Evolutionary conservation across 2,797 vertebrate species (phyloP), one percentile per base, ranked within the genome.

Genomic region (Iguana delicatissima): DNA sequence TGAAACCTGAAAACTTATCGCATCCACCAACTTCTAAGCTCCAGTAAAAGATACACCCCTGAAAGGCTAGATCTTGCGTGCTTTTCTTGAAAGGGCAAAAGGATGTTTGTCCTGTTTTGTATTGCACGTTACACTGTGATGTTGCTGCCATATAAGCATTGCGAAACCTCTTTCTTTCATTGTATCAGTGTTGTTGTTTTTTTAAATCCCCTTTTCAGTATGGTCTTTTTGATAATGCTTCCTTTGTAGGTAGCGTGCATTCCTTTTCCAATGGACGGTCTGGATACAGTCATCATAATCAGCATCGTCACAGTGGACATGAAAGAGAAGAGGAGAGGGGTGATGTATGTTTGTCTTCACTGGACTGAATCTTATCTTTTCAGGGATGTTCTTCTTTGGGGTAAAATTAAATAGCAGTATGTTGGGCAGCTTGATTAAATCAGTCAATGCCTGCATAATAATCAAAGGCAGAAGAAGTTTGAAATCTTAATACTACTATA

Each of bases 301-400:
- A 98, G 4, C 98, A 99, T 92, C 98, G 98, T 92, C 97, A 98
- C 67, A 98, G 97, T 84, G 98, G 98, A 89, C 97, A 98, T 52
- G 98, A 99, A 94, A 97, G 98, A 93, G 98, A 98, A 89, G 99
- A 99, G 92, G 99, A 99, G 91, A 97, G 99, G 95, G 98, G 98
- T 96, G 99, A 99, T 94, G 99, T 99, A 98, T 38, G 98, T 98
- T 95, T 91, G 82, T 13, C 13, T 9, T 83, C 89, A 55, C 55
- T 42, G 85, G 89, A 6, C 26, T 8, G 24, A 50, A 91, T 26
- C 35, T 84, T 77, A 52, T 76, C 46, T 18, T 91, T 1, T 0
- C 67, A 90, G 69, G 72, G 82, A 35, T 83, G 92, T 52, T 93
- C 5, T 55, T 13, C 62, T 79, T 26, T 2, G 80, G 29, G 69